Conservation (phyloP, 2,888 invertebrate genomes). For the Lingula anatina region DNA sequence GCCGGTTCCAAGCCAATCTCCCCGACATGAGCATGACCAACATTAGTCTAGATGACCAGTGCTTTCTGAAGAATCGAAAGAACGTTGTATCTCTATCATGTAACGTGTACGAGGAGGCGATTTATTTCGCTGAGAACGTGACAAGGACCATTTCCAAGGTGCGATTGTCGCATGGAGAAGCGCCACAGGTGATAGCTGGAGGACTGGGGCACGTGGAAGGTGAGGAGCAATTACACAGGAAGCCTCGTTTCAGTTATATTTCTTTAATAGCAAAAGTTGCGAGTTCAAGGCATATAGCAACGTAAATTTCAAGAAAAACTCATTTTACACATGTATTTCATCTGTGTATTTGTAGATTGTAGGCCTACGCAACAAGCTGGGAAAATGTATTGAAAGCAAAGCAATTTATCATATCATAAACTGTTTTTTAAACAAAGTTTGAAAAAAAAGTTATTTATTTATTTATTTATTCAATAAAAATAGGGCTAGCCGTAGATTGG, state of each 20-base stretch:
- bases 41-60: slow-evolving; percentile 36
- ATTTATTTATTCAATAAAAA: slow-evolving; percentile 12
- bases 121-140: slow-evolving; percentile 38
- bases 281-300: too few species aligned
- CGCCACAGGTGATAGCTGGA: slow-evolving; percentile 29
- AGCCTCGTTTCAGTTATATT: neutral
- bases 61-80: slow-evolving; percentile 60
- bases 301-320: too few species aligned
- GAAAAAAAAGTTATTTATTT: too few species aligned
- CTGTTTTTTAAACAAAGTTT: too few species aligned
- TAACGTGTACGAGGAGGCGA: slow-evolving; percentile 25
- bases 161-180: slow-evolving; percentile 23
- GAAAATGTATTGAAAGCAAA: too few species aligned
- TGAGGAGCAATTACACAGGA: slow-evolving; percentile 7
- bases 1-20: slow-evolving; percentile 42
- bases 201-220: slow-evolving; percentile 39
- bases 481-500: slow-evolving; percentile 55
- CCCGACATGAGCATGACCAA: slow-evolving; percentile 40
- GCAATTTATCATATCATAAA: too few species aligned
- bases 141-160: slow-evolving; percentile 37
- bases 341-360: too few species aligned
- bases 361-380: too few species aligned
- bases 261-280: too few species aligned
- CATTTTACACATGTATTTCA: too few species aligned
- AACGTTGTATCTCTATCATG: slow-evolving; percentile 33